Conservation (phyloP, 1,140 invertebrate genomes). For the Apis cerana region DNA sequence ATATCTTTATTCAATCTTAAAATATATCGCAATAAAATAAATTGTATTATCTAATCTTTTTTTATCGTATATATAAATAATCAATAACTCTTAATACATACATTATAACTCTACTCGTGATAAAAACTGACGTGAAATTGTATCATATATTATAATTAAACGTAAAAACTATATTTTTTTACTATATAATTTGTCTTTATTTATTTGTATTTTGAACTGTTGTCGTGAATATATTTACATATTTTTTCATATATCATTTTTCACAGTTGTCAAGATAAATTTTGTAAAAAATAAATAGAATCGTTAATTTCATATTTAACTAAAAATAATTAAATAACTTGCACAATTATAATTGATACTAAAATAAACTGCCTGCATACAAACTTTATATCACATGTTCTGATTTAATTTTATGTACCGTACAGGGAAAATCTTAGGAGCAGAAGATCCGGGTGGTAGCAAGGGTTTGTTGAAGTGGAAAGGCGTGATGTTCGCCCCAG, state of each 20-base stretch:
- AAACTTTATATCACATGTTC: not conserved
- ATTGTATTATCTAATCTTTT: not conserved
- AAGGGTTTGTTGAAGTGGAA: slow-evolving; percentile 88
- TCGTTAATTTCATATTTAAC: not conserved
- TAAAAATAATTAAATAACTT: slow-evolving; percentile 1
- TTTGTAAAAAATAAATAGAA: not conserved
- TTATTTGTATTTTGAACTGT: not conserved
- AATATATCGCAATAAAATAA: not conserved
- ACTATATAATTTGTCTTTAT: too few species aligned
- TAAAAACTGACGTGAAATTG: not conserved
- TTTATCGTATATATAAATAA: not conserved
- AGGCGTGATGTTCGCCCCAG: slow-evolving; percentile 87
- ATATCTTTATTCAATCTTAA: not conserved
- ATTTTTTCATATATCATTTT: too few species aligned
- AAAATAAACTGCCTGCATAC: not conserved
- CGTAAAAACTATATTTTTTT: not conserved
- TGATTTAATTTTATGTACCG: slow-evolving; percentile 35
- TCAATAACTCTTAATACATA: not conserved
- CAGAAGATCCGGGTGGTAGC: slow-evolving; percentile 77
- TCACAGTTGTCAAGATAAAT: not conserved
- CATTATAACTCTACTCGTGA: too few species aligned
- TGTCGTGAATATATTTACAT: too few species aligned
- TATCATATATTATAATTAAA: too few species aligned
- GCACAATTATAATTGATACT: not conserved
- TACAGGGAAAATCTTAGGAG: slow-evolving; percentile 72